These are phyloP conservation scores for Heliornis fulica DNA, from an alignment of 2,113 vertebrate genomes.

Conservation along the genomic window DNA sequence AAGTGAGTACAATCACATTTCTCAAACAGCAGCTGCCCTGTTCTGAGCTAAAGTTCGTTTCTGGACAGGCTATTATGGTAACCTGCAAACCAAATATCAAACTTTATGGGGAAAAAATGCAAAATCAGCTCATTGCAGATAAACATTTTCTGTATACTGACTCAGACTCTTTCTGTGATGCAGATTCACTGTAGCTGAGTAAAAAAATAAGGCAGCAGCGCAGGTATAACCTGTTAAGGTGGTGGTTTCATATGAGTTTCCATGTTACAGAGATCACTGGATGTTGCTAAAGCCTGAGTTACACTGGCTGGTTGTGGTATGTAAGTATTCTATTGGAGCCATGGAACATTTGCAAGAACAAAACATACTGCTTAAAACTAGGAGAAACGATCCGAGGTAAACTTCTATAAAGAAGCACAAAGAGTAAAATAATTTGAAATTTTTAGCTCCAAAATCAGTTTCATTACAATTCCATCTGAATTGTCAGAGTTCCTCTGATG, in stretches of 20 bases:
- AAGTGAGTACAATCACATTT: neutral
- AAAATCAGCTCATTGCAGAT: neutral
- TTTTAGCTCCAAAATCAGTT: neutral
- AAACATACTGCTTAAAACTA: neutral
- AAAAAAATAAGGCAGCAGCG: neutral
- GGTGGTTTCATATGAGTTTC: neutral
- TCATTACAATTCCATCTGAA: neutral
- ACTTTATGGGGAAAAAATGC: neutral
- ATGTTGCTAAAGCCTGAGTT: neutral
- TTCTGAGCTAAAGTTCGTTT: conserved; percentile 11
- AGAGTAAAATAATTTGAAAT: neutral
- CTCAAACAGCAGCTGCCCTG: neutral
- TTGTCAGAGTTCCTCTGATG: neutral
- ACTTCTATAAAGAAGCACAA: neutral
- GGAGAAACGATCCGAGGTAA: neutral
- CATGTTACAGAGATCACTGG: neutral
- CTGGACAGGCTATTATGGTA: neutral
- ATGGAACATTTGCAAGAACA: neutral
- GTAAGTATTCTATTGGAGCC: neutral
- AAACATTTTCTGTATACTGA: neutral
- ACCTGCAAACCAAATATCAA: neutral
- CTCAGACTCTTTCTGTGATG: neutral
- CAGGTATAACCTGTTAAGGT: neutral
- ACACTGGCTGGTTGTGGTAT: neutral
- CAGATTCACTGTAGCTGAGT: neutral